Base-by-base conservation (phyloP, 2,888 invertebrate genomes). In the Yponomeuta sedellus region DNA sequence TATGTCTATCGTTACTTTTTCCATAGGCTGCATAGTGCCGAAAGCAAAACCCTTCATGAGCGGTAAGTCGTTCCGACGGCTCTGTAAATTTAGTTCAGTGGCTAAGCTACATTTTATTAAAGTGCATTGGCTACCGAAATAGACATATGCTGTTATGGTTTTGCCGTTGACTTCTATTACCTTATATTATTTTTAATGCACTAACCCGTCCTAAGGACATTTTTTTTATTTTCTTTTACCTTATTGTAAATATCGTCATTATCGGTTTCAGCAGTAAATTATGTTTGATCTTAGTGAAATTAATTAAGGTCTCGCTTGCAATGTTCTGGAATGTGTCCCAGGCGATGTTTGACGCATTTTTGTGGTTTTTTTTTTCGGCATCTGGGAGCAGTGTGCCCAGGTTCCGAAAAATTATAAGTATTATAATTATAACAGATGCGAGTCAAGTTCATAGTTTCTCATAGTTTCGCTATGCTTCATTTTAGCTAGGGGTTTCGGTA, bases 341-440 rank as follows among this genome's bases (percentile, higher is more conserved):
- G 2, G 12, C 52, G 52, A 52, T n/a, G 8, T 63, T 56, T 66
- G 8, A 16, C 19, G 25, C 66, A 66, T 34, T 66, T 66, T 16
- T 63, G 44, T 34, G 40, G 28, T 28, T n/a, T 22, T 58, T n/a
- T n/a, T n/a, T 58, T 56, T 8, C 16, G 25, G 39, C 65, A 65
- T 25, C 28, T 65, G 16, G 58, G 57, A 4, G 58, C 65, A 28
- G 34, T 28, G n/a, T 65, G 65, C 1, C 65, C 65, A 59, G n/a
- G 59, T 12, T 19, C 65, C 11, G 57, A 20, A 58, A 57, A 65
- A 34, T n/a, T n/a, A n/a, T n/a, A n/a, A n/a, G n/a, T n/a, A n/a
- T n/a, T n/a, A n/a, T n/a, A n/a, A n/a, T 65, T 65, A 57, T 22
- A 65, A 34, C 65, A 65, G 52, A 52, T 16, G 6, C 65, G 56